Percentiles rank a stretch among this genome's conserved stretches.
phyloP scores from a whole-genome alignment of 35 echinoderm and acorn worm genomes.

The Ophiothrix spiculata region DNA sequence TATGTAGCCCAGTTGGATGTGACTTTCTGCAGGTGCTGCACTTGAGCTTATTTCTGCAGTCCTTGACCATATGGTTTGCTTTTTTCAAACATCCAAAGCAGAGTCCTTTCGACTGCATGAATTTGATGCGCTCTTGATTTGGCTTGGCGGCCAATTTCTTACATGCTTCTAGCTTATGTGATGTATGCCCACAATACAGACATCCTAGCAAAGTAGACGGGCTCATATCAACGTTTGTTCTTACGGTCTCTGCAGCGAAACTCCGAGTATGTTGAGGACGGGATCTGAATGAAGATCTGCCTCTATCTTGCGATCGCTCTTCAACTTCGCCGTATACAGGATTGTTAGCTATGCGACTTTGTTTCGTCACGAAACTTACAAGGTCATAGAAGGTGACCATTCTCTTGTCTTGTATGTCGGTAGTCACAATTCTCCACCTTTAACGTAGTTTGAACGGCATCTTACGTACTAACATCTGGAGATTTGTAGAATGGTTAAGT shows the following conservation, averaged over 20 bases:
- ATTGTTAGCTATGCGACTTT: background rate
- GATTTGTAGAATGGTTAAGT: background rate
- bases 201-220: too few relatives aligned
- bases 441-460: conserved; percentile 6
- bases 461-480: background rate
- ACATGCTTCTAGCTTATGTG: background rate
- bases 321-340: background rate
- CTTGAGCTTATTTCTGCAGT: too few relatives aligned
- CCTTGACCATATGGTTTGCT: too few relatives aligned
- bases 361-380: background rate
- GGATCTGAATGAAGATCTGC: too few relatives aligned
- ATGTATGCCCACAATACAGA: background rate
- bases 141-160: background rate
- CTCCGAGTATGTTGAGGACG: too few relatives aligned
- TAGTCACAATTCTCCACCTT: background rate
- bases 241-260: too few relatives aligned
- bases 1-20: conserved; percentile 37
- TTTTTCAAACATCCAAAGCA: too few relatives aligned
- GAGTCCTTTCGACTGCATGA: background rate
- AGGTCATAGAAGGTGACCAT: background rate
- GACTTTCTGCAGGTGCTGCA: too few relatives aligned
- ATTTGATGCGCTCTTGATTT: background rate
- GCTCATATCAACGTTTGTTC: too few relatives aligned
- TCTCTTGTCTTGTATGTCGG: background rate
- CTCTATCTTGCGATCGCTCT: background rate